Percentiles rank a stretch among this genome's conserved stretches.
Conservation (phyloP, 2,113 vertebrate species). For the Pristiophorus japonicus region DNA sequence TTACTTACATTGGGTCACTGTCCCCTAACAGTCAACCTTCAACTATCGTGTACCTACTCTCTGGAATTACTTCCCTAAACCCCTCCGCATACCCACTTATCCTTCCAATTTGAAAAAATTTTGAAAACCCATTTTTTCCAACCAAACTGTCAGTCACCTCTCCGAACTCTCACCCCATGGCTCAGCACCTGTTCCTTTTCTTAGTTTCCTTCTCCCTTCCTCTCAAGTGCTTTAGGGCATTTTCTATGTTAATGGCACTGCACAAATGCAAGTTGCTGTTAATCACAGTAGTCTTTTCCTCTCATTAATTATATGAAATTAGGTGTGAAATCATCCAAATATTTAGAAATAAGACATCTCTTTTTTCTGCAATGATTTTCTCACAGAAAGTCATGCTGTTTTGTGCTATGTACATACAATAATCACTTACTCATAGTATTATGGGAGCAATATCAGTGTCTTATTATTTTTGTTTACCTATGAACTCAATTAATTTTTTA, state of each 20-base stretch:
- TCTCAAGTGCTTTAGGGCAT: neutral
- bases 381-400: neutral
- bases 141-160: neutral
- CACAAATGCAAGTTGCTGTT: neutral
- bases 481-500: neutral
- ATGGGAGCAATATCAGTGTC: neutral
- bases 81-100: neutral
- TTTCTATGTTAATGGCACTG: neutral
- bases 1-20: neutral
- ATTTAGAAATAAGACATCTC: no score
- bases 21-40: neutral
- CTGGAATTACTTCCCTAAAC: neutral
- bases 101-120: neutral
- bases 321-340: neutral
- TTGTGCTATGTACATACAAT: neutral
- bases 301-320: neutral
- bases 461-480: neutral
- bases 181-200: neutral
- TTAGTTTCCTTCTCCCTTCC: neutral
- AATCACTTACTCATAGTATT: neutral
- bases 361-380: neutral
- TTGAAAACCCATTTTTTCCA: neutral
- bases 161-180: neutral
- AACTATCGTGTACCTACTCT: neutral
- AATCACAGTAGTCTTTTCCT: neutral